A percentile compares a stretch with the other conserved stretches of the same genome.
phyloP scores from a whole-genome alignment of 2,888 invertebrate genomes.

The Dolichopus griseipennis region DNA sequence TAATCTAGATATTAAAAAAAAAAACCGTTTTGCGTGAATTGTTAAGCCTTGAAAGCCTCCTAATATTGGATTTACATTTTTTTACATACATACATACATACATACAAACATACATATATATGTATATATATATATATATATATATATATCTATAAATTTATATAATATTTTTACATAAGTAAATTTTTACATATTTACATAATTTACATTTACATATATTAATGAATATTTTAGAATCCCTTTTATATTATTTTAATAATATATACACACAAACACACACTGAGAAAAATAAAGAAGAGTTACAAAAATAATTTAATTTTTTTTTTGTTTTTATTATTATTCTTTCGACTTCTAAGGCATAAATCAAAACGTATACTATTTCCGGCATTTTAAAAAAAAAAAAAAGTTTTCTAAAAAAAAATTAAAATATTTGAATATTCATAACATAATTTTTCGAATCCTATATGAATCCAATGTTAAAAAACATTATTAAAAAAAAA shows the following conservation, averaged over 20 bases:
- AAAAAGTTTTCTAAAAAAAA: background rate
- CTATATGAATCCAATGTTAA: too few species aligned
- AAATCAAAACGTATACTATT: constrained; percentile 42
- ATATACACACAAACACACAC: too few species aligned
- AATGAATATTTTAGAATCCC: background rate
- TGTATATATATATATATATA: background rate
- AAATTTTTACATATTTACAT: too few species aligned
- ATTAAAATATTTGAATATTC: constrained; percentile 8
- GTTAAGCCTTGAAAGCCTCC: background rate
- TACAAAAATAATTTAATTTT: background rate
- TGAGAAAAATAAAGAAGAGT: too few species aligned
- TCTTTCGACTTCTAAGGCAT: constrained; percentile 25
- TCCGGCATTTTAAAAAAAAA: constrained; percentile 26
- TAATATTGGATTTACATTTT: background rate
- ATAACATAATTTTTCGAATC: background rate
- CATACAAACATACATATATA: background rate
- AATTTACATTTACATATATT: background rate
- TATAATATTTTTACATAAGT: background rate
- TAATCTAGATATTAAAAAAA: background rate
- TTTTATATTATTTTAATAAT: too few species aligned
- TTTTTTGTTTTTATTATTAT: background rate
- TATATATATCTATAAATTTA: background rate
- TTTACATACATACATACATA: too few species aligned
- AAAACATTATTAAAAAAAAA: too few species aligned
- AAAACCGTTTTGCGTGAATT: background rate